These are phyloP conservation scores for Pimpla rufipes DNA, from an alignment of 2,888 invertebrate genomes.

Conservation along the genomic window DNA sequence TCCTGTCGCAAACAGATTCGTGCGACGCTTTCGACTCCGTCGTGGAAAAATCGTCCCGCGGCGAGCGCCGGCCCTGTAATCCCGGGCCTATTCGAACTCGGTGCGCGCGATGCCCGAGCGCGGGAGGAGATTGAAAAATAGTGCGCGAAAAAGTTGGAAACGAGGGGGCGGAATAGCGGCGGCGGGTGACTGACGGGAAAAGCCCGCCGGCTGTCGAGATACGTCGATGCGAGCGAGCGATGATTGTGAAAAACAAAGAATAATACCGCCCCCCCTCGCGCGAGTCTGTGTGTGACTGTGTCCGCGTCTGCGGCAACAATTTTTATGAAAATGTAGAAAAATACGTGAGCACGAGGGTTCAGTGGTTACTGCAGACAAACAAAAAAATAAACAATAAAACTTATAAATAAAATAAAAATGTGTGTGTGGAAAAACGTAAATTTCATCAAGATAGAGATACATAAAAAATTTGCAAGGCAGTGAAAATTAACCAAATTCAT, in stretches of 20 bases:
- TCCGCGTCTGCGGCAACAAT: background rate
- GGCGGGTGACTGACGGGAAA: constrained; percentile 3
- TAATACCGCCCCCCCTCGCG: background rate
- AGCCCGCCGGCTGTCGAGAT: constrained; percentile 31
- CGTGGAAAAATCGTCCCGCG: constrained; percentile 9
- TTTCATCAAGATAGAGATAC: background rate
- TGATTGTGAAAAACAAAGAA: constrained; percentile 39
- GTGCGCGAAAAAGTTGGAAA: constrained; percentile 18
- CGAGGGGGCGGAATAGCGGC: background rate
- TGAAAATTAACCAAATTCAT: background rate
- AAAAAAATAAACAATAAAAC: background rate
- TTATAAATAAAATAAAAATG: background rate
- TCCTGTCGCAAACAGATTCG: background rate
- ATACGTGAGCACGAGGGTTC: background rate
- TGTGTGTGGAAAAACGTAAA: background rate
- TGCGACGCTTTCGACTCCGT: background rate
- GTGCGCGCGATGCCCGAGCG: constrained; percentile 45
- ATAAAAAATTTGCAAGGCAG: background rate
- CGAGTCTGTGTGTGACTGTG: too few relatives aligned
- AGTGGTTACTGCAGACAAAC: background rate
- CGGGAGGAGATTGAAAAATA: constrained; percentile 39
- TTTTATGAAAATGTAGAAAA: constrained; percentile 5
- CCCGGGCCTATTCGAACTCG: constrained; percentile 13
- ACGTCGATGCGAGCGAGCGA: constrained; percentile 38
- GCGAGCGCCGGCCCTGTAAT: constrained; percentile 3